Conservation (phyloP, 2,113 vertebrate species). For the Pangasianodon gigas region DNA sequence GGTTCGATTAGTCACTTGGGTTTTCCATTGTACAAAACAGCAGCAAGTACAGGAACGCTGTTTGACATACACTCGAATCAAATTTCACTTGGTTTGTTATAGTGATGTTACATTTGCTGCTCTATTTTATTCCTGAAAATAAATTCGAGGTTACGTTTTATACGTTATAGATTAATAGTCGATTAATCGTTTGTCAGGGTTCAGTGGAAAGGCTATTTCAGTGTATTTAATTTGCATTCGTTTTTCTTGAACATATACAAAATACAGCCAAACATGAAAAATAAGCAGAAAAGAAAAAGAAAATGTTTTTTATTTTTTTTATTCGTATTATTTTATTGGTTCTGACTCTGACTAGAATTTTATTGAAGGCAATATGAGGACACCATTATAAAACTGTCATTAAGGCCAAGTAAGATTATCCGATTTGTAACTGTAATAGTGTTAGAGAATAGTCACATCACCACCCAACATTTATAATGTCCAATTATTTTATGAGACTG, state of each 20-base stretch:
- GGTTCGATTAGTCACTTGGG: background rate
- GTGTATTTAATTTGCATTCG: background rate
- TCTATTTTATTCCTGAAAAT: background rate
- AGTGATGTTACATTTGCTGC: background rate
- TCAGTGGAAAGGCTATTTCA: too few species aligned
- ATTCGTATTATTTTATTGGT: background rate
- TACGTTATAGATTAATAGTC: background rate
- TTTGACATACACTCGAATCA: background rate
- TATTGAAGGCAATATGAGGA: background rate
- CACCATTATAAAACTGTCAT: background rate
- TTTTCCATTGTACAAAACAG: background rate
- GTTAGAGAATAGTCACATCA: background rate
- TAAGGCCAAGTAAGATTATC: background rate
- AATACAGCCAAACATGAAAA: background rate
- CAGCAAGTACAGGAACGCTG: background rate
- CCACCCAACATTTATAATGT: slow-evolving; percentile 33
- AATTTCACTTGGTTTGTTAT: background rate
- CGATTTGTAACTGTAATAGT: slow-evolving; percentile 5
- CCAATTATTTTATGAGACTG: slow-evolving; percentile 36
- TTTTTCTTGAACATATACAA: background rate
- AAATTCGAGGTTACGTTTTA: background rate
- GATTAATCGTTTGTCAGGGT: background rate
- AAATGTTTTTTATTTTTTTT: background rate
- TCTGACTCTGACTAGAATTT: background rate
- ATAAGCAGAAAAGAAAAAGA: background rate